Evolutionary conservation across 2,888 invertebrate genomes (phyloP), one percentile per base, ranked within the genome.

Genomic region (Panzeria rudis): DNA sequence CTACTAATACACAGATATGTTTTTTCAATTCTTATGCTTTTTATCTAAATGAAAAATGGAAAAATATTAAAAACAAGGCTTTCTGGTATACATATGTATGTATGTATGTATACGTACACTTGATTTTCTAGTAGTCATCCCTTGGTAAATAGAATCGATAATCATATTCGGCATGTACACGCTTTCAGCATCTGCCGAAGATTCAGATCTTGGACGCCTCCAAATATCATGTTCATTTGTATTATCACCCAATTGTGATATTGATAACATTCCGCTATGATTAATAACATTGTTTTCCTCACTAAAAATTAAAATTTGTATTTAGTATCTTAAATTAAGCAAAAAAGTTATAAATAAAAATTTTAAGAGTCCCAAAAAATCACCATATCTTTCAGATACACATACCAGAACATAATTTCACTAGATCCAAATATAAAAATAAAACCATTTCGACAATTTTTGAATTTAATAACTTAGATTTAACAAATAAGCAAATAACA

Each of bases 131-230:
- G 93, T 93, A 86, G 91, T 92, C 84, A 91, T 90, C 75, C 91
- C 92, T 87, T 92, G 92, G 79, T 91, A 91, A 71, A 91, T 91
- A 15, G 92, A 90, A 82, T 93, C 93, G 17, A 92, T 88, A 15
- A 92, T 91, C 87, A 92, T 91, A 83, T 93, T 93, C 62, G 93
- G 92, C 92, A 92, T 92, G 89, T 95, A 96, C 86, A 96, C 95
- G 80, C 95, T 96, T 89, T 96, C 96, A n/a, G 95, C 95, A 89
- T 96, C 96, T 0, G 95, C 95, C 0, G 95, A 95, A 81, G 97
- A 97, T 93, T 97, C 97, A 32, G 96, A 96, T 73, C 97, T 94
- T 83, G 95, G 95, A 73, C 97, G 94, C 69, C 94, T 93, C 94
- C 95, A 95, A 82, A 95, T 95, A 82, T 95, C 95, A 90, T 94